Base-by-base conservation (phyloP, 1,140 invertebrate genomes). In the Alviniconcha marisindica region DNA sequence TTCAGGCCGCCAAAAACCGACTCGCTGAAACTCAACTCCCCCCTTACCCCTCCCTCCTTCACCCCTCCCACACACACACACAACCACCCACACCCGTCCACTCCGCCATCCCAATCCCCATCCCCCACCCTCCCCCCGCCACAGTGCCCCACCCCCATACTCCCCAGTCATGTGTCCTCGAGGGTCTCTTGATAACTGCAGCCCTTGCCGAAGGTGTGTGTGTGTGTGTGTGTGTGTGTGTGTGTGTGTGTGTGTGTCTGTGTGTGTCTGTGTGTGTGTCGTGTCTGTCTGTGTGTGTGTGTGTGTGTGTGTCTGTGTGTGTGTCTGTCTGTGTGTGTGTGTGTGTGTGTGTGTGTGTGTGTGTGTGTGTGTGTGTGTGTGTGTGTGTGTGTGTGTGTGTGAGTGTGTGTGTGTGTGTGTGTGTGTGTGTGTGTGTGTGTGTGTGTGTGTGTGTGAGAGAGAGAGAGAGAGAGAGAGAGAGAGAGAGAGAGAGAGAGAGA, bases 331-430 rank as follows among this genome's bases (percentile, higher is more conserved):
- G 10, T 60, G 56, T 28, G 56, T 60, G 10, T 5, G 56, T 60
- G 56, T 21, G 48, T 51, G 48, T 28, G 60, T 66, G 60, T 28
- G 60, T 66, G 60, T 66, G 60, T 66, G 60, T 66, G 60, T 66
- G 60, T 66, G 60, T 66, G 60, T 66, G 60, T 66, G 60, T 66
- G 60, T 66, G 60, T 66, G 60, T 66, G 60, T 66, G 60, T 66
- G 60, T 66, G 60, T 66, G 60, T 66, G 60, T 66, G 60, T 66
- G 60, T 66, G 60, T 66, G 60, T 66, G 60, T 66, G 60, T n/a
- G 60, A 15, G 21, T 21, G 60, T 66, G 60, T 66, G 60, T 66
- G 60, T 66, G 60, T 66, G 60, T 66, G 60, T 66, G 60, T 66
- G 60, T 66, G 60, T 66, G 60, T 66, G 60, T 66, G 60, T 66